Evolutionary conservation across 2,888 invertebrate species (phyloP).

Genomic region (Ophion ventricosus): DNA sequence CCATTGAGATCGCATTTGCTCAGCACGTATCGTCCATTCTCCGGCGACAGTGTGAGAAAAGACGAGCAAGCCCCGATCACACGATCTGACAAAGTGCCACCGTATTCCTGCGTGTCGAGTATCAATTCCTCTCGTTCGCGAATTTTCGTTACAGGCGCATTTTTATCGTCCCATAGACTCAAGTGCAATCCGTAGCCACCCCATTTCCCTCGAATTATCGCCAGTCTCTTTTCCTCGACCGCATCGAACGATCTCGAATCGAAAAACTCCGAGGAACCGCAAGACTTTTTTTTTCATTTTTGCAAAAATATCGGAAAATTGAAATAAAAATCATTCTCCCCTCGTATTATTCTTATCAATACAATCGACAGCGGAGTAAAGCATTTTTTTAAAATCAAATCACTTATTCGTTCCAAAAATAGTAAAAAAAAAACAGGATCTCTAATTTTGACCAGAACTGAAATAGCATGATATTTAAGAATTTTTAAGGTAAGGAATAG

Average conservation of each 20-base stretch:
- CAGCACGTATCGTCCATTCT: conserved; percentile 84
- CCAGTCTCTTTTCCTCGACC: conserved; percentile 59
- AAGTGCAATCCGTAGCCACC: conserved; percentile 70
- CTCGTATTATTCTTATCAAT: too few relatives aligned
- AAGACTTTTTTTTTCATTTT: conserved; percentile 36
- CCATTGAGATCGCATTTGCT: conserved; percentile 85
- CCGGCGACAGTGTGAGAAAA: conserved; percentile 85
- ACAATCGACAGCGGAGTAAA: too few relatives aligned
- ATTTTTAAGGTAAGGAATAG: too few relatives aligned
- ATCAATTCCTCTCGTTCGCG: conserved; percentile 54
- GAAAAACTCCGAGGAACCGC: conserved; percentile 31
- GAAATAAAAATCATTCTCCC: too few relatives aligned
- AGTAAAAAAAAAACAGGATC: background rate
- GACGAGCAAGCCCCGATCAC: conserved; percentile 84
- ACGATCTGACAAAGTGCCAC: conserved; percentile 85
- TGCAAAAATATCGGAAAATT: background rate
- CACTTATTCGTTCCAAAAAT: background rate
- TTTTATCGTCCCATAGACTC: conserved; percentile 72
- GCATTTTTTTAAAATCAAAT: background rate
- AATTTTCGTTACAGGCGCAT: conserved; percentile 70
- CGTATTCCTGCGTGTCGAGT: conserved; percentile 74
- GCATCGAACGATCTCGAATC: conserved; percentile 26
- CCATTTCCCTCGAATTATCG: conserved; percentile 72
- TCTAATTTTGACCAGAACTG: too few relatives aligned
- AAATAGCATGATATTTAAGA: too few relatives aligned